phyloP scores from a whole-genome alignment of 2,888 invertebrate species.

The Thymelicus sylvestris region DNA sequence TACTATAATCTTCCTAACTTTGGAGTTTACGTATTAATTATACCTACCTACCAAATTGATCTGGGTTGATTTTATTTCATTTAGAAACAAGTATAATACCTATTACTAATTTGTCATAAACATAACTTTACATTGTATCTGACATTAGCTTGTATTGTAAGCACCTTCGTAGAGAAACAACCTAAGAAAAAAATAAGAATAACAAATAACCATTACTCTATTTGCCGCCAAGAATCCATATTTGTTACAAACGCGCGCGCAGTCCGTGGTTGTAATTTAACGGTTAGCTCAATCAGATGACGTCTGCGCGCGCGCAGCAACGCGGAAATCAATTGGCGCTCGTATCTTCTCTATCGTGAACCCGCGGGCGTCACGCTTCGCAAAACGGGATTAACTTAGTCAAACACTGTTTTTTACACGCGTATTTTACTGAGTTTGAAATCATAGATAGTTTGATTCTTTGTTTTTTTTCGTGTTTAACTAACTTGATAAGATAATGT shows the following conservation, averaged over 20 bases:
- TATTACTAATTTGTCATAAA: too few species aligned
- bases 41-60: too few species aligned
- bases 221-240: not conserved
- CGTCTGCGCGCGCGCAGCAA: constrained; percentile 46
- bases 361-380: constrained; percentile 64
- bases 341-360: constrained; percentile 56
- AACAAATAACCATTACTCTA: not conserved
- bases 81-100: too few species aligned
- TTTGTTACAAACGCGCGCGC: constrained; percentile 5
- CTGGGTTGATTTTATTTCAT: too few species aligned
- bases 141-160: too few species aligned
- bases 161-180: too few species aligned
- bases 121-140: too few species aligned
- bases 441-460: not conserved
- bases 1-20: too few species aligned
- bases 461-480: not conserved
- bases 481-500: too few species aligned
- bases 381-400: constrained; percentile 30
- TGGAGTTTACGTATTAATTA: too few species aligned
- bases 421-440: not conserved
- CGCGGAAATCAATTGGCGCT: constrained; percentile 73
- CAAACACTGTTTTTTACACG: constrained; percentile 1
- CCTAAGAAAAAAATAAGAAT: not conserved
- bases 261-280: constrained; percentile 54
- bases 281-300: constrained; percentile 68